Evolutionary conservation across 2,113 vertebrate species (phyloP).

Genomic region (Xenotilapia flavipinnis): DNA sequence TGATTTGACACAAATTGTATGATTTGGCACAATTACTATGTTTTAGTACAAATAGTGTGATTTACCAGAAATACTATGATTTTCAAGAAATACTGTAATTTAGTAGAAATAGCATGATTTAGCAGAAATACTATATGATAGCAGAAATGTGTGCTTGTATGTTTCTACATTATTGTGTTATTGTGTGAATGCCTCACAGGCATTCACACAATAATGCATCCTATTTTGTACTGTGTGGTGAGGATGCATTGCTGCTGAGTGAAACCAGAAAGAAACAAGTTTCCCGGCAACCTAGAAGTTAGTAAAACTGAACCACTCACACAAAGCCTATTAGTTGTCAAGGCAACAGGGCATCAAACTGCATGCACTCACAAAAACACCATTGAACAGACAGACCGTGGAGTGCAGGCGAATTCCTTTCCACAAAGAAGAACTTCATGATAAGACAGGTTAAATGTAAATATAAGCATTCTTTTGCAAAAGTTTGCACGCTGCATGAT

Average conservation of each 20-base stretch:
- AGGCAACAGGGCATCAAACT: neutral
- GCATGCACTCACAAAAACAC: neutral
- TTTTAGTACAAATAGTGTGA: too few relatives aligned
- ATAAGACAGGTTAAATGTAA: neutral
- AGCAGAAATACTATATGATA: too few relatives aligned
- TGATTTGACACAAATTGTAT: too few relatives aligned
- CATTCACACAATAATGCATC: neutral
- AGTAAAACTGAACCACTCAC: neutral
- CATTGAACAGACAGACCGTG: neutral
- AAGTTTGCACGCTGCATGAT: neutral
- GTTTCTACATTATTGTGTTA: too few relatives aligned
- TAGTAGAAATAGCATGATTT: too few relatives aligned
- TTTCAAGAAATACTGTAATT: too few relatives aligned
- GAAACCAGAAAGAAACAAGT: neutral
- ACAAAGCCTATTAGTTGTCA: neutral
- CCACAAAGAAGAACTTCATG: neutral
- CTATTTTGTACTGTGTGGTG: neutral
- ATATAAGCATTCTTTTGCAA: neutral
- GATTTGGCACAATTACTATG: too few relatives aligned
- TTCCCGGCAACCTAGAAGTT: neutral
- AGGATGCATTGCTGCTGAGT: neutral
- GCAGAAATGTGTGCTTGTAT: too few relatives aligned
- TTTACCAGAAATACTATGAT: too few relatives aligned
- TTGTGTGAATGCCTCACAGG: neutral
- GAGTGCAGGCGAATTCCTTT: neutral